phyloP scores from a whole-genome alignment of 2,113 vertebrate genomes.

The Herpailurus yagouaroundi region DNA sequence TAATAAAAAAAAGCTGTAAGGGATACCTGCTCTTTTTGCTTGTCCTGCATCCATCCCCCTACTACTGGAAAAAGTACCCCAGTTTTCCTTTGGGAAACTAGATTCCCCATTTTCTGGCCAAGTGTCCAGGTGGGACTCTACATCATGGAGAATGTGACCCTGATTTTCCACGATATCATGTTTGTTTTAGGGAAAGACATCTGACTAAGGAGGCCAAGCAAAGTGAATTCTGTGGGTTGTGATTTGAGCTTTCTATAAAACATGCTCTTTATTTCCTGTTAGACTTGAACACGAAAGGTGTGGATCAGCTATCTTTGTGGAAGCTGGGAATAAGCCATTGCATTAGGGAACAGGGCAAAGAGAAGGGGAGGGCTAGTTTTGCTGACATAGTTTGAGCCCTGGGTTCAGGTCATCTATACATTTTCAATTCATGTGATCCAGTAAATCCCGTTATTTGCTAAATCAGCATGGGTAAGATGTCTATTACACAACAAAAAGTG shows the following conservation, averaged over 20 bases:
- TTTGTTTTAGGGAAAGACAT: background rate
- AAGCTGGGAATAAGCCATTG: background rate
- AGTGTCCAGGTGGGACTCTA: background rate
- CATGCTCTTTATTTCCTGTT: conserved; percentile 11
- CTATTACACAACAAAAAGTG: background rate
- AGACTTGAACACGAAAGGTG: background rate
- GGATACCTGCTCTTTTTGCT: background rate
- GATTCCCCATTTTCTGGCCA: background rate
- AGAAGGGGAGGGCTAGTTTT: conserved; percentile 19
- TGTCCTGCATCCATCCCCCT: background rate
- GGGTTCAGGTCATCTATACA: background rate
- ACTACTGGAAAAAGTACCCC: background rate
- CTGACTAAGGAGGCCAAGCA: background rate
- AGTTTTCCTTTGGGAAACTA: background rate
- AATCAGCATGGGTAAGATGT: background rate
- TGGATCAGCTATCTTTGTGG: background rate
- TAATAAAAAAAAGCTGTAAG: background rate
- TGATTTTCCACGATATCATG: background rate
- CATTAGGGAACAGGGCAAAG: background rate
- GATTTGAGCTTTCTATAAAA: background rate
- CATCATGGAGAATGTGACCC: background rate
- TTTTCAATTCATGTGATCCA: conserved; percentile 31
- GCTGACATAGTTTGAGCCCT: background rate
- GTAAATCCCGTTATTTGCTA: background rate
- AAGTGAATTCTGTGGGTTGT: conserved; percentile 18